Base-by-base conservation (phyloP, 2,888 invertebrate species). In the Pseudanteris insignis region DNA sequence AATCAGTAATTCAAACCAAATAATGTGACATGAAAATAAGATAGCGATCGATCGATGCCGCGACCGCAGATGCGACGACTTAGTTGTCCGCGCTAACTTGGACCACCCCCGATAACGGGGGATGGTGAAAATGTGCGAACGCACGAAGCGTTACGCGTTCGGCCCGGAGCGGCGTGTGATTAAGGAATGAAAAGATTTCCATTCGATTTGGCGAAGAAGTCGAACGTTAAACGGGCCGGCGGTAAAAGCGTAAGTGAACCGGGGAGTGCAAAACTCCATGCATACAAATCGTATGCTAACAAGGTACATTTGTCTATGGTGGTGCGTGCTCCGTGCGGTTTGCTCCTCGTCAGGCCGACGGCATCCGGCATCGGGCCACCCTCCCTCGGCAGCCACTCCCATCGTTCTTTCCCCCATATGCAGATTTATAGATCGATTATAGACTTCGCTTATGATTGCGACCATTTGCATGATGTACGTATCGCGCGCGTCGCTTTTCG, bases 361-460 rank as follows among this genome's bases (percentile, higher is more conserved):
- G 36, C 51, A 40, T 41, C 63, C 67, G 66, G 62, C 63, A 62
- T 67, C 40, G 64, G 33, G 55, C 51, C 47, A 46, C 53, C 62
- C 62, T 47, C 57, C 53, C 46, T 18, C 18, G 18, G 38, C 53
- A 59, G 30, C 44, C 28, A 41, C 48, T 38, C 50, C 36, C 61
- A 59, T 59, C 62, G 40, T 64, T 68, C 67, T 67, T 65, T 63
- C 67, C 73, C 70, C 71, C 66, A 69, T 74, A 74, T 77, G 73
- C 75, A 78, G 77, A 79, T 79, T 79, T 79, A 79, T 78, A 78
- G 78, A 78, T 79, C 79, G 78, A 78, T 79, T 79, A 78, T 74
- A 73, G 77, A 76, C 74, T 77, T 72, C 70, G 72, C 70, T 77
- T 74, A 77, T 78, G 79, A 78, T 79, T 79, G 75, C 76, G 73